These are phyloP conservation scores for Hetaerina titia DNA, from an alignment of 2,888 invertebrate species.

Conservation along the genomic window DNA sequence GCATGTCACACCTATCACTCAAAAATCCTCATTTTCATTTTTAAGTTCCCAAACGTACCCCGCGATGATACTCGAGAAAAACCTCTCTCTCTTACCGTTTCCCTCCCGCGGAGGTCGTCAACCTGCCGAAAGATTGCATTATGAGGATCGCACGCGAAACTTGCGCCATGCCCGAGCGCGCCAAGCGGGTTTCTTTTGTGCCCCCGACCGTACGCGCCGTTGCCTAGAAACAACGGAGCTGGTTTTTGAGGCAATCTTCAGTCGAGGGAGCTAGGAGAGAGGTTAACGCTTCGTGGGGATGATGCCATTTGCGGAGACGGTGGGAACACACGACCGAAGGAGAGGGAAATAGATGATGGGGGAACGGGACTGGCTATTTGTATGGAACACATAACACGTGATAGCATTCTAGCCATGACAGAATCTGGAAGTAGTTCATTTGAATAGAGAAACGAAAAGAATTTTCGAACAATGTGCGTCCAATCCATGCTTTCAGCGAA, in stretches of 20 bases:
- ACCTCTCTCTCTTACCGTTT: not conserved
- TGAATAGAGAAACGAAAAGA: too few relatives aligned
- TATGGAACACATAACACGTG: too few relatives aligned
- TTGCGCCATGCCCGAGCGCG: not conserved
- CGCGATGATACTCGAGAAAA: not conserved
- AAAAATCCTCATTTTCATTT: not conserved
- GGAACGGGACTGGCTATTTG: too few relatives aligned
- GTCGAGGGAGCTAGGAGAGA: not conserved
- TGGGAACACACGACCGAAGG: not conserved
- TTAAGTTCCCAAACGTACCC: not conserved
- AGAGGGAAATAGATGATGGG: too few relatives aligned
- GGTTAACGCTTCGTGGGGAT: not conserved
- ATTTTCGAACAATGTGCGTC: too few relatives aligned
- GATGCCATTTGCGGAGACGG: not conserved
- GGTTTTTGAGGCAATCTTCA: not conserved
- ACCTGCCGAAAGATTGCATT: not conserved
- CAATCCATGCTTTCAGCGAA: too few relatives aligned
- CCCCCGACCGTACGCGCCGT: not conserved
- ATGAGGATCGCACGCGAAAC: conserved; percentile 16
- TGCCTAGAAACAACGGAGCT: conserved; percentile 5
- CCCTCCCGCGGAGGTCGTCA: not conserved
- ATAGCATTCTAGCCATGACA: too few relatives aligned
- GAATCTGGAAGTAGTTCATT: too few relatives aligned
- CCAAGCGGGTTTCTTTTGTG: not conserved
- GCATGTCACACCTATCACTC: conserved; percentile 21